A percentile compares a stretch with the other conserved stretches of the same genome.
phyloP scores from a whole-genome alignment of 1,140 invertebrate species.

The Lepidostoma basale region DNA sequence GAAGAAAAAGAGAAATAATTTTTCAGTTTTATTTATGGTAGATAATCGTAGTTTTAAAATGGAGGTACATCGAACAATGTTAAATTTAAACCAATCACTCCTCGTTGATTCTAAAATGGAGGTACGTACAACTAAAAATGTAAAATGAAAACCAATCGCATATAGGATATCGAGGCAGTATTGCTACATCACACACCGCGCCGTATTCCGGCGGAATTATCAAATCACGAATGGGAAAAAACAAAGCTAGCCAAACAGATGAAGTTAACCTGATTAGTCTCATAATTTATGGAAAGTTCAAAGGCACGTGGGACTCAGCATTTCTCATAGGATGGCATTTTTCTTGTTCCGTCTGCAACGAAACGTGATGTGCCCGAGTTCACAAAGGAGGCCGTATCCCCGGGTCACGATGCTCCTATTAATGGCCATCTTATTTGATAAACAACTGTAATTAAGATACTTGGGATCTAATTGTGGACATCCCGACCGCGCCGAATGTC shows the following conservation, averaged over 20 bases:
- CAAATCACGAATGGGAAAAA: slow-evolving; percentile 32
- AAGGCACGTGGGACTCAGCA: slow-evolving; percentile 36
- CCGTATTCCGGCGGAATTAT: slow-evolving; percentile 17
- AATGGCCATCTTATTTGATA: slow-evolving; percentile 38
- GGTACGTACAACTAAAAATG: too few relatives aligned
- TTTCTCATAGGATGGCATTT: slow-evolving; percentile 40
- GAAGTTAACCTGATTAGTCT: slow-evolving; percentile 36
- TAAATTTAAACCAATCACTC: too few relatives aligned
- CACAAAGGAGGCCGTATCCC: slow-evolving; percentile 32
- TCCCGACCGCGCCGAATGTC: slow-evolving; percentile 21
- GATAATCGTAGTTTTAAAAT: too few relatives aligned
- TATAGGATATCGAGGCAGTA: background rate
- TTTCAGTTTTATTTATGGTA: too few relatives aligned
- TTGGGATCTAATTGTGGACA: slow-evolving; percentile 38
- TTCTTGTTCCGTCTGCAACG: slow-evolving; percentile 22
- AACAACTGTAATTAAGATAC: slow-evolving; percentile 39
- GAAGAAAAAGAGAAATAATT: too few relatives aligned
- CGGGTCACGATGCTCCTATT: slow-evolving; percentile 34
- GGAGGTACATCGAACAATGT: too few relatives aligned
- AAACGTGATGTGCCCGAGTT: slow-evolving; percentile 32
- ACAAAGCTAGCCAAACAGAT: slow-evolving; percentile 27
- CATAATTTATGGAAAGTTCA: slow-evolving; percentile 40
- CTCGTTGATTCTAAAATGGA: too few relatives aligned
- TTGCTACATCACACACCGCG: background rate
- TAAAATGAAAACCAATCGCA: background rate